These are phyloP conservation scores for Patella depressa DNA, from an alignment of 2,888 invertebrate species.

Conservation along the genomic window DNA sequence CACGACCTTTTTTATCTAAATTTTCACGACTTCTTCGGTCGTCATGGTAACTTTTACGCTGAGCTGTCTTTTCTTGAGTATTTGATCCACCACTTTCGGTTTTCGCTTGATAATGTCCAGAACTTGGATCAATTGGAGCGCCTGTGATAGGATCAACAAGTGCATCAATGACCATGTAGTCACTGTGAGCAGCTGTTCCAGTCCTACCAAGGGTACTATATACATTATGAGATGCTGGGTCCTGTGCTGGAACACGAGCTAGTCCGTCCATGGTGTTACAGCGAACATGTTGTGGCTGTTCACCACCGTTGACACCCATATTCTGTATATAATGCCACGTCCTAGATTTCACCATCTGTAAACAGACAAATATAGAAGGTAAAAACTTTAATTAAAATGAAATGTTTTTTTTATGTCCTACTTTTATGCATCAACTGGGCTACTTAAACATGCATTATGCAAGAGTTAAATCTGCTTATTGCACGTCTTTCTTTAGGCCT, in stretches of 20 bases:
- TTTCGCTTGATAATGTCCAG: background rate
- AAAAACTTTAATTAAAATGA: no score
- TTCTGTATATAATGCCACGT: background rate
- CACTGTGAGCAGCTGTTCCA: background rate
- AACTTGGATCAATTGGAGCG: background rate
- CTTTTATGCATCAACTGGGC: no score
- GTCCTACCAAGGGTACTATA: background rate
- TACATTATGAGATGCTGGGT: background rate
- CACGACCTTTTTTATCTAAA: constrained; percentile 3
- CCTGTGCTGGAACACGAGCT: background rate
- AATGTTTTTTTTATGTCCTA: no score
- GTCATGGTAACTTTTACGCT: background rate
- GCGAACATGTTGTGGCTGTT: background rate
- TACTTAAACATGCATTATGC: no score
- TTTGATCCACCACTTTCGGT: background rate
- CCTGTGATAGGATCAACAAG: background rate
- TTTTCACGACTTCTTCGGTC: background rate
- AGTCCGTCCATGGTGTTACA: background rate
- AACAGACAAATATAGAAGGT: background rate
- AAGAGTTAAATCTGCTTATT: no score
- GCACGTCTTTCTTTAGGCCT: no score
- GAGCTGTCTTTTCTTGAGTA: background rate
- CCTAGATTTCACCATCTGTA: constrained; percentile 4
- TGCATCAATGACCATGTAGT: background rate
- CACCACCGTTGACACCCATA: background rate